A percentile compares a stretch with the other conserved stretches of the same genome.
Evolutionary conservation across 2,113 vertebrate species (phyloP).

Genomic region (western clawed frog (Xenopus tropicalis)): DNA sequence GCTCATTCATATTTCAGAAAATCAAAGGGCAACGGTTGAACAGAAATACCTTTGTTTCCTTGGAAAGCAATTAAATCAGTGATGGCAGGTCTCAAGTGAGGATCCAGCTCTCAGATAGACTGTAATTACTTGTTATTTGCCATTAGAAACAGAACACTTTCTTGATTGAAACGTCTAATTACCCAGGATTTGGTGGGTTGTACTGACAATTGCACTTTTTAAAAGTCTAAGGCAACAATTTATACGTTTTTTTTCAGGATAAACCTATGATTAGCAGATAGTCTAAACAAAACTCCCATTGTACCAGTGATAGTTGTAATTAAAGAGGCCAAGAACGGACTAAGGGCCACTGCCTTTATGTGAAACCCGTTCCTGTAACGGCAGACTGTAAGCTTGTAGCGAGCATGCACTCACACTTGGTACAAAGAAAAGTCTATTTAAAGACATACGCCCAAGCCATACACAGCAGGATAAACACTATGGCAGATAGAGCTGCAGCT

Average conservation of each 20-base stretch:
- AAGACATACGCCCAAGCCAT: no score
- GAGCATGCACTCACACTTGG: no score
- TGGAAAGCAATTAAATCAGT: constrained; percentile 53
- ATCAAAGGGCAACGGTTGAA: constrained; percentile 48
- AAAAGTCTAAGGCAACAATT: constrained; percentile 34
- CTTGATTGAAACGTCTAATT: constrained; percentile 54
- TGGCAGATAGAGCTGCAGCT: no score
- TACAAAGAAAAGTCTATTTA: no score
- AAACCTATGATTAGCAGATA: constrained; percentile 8
- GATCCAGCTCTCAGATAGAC: constrained; percentile 34
- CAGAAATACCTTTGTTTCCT: constrained; percentile 51
- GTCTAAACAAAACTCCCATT: no score
- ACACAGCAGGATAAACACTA: no score
- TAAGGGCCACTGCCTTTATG: no score
- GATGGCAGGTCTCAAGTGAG: constrained; percentile 48
- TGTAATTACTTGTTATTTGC: constrained; percentile 50
- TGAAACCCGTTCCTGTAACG: no score
- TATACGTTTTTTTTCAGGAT: constrained; percentile 22
- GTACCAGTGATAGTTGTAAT: no score
- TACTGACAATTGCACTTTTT: constrained; percentile 43
- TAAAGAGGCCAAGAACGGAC: no score
- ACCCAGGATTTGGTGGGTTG: constrained; percentile 44
- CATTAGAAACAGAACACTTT: constrained; percentile 52
- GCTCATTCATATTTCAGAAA: constrained; percentile 43
- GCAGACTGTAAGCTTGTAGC: no score